Conservation (phyloP, 53 echinoderm and acorn worm genomes). For the Henricia sp. region DNA sequence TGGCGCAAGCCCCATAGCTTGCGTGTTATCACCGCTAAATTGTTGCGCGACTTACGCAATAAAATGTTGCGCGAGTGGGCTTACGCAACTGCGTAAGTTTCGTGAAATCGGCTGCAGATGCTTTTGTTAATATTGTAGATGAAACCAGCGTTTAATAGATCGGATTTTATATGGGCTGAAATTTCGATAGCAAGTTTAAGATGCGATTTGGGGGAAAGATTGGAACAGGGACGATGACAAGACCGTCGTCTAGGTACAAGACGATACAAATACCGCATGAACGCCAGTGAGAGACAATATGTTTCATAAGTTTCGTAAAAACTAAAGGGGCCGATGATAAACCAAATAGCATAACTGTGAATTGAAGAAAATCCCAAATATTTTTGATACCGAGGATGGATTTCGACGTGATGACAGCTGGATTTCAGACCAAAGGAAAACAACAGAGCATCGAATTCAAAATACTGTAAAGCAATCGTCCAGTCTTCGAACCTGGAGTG, state of each 20-base stretch:
- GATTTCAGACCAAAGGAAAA: conserved; percentile 13
- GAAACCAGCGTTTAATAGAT: conserved; percentile 23
- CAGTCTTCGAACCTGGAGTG: not conserved
- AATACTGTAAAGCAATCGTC: conserved; percentile 10
- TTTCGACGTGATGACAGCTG: not conserved
- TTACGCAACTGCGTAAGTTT: no score
- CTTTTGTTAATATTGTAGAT: conserved; percentile 12
- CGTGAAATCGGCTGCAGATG: no score
- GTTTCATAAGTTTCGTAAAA: conserved; percentile 21
- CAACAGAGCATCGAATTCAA: not conserved
- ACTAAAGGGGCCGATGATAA: conserved; percentile 19
- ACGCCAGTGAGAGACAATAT: conserved; percentile 14
- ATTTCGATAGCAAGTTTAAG: not conserved
- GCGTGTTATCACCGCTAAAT: no score
- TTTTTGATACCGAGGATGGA: not conserved
- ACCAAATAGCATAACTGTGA: conserved; percentile 16
- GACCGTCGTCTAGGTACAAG: conserved; percentile 23
- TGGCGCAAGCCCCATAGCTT: no score
- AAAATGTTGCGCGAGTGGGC: no score
- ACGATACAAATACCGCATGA: not conserved
- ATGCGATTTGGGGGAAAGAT: not conserved
- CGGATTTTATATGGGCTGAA: not conserved
- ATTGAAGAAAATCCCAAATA: conserved; percentile 11
- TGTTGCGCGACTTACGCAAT: no score
- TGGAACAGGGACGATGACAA: not conserved